Evolutionary conservation across 2,888 invertebrate species (phyloP), one percentile per base, ranked within the genome.

Genomic region (Nipponacmea schrenckii): DNA sequence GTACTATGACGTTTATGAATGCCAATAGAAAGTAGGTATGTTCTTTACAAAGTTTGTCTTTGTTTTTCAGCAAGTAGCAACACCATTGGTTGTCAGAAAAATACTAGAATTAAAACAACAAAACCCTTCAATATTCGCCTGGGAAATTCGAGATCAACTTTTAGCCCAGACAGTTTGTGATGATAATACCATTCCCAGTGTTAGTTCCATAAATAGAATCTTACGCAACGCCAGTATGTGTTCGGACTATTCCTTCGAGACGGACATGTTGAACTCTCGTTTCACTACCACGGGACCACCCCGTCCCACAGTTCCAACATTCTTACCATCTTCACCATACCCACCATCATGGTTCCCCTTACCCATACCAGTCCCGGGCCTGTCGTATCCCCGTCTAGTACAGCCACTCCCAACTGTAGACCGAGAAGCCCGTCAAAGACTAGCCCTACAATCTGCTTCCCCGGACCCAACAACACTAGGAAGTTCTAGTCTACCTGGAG

Each of bases 51-150:
- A 39, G 1, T 39, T 39, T 39, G 24, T 66, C 26, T 45, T 31
- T n/a, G n/a, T n/a, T 62, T 72, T 68, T 45, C 74, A 85, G 83
- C 85, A 97, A 95, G 97, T 97, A 77, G 96, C 97, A 76, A 97
- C 97, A 4, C 97, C 97, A 1, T 95, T 96, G 0, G 96, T 97
- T 0, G 96, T 97, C 17, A 95, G 96, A 90, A 95, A 96, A 90
- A 97, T 98, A 81, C 92, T 97, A 46, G 93, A 96, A 7, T 92
- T 96, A 83, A 97, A 97, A 88, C 95, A 96, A 86, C 96, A 97
- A 88, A 96, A 97, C 89, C 97, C 97, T 0, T 95, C 96, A 7
- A 95, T 97, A 93, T 97, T 97, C 89, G 97, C 97, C 14, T 97
- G 97, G 96, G 97, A 97, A 91, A 97, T 97, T 78, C 92, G 97